A percentile compares a stretch with the other conserved stretches of the same genome.
These are phyloP conservation scores for Hedya salicella DNA, from an alignment of 2,888 invertebrate genomes.

Conservation along the genomic window DNA sequence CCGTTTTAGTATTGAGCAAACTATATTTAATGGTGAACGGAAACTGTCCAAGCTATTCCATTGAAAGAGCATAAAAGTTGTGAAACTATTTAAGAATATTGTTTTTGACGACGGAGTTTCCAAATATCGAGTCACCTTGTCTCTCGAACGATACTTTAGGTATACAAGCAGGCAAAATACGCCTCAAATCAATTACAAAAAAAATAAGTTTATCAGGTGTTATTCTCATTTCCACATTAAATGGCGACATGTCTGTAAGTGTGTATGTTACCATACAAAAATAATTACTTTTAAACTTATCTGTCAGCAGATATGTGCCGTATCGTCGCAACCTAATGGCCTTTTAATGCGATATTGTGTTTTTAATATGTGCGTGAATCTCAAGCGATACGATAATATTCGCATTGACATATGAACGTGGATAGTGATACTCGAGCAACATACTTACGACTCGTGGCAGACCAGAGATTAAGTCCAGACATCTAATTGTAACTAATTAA, in stretches of 20 bases:
- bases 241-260: conserved; percentile 31
- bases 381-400: conserved; percentile 22
- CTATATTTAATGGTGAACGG: conserved; percentile 51
- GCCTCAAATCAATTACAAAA: conserved; percentile 35
- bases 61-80: conserved; percentile 43
- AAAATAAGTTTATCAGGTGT: conserved; percentile 21
- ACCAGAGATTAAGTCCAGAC: conserved; percentile 19
- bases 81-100: conserved; percentile 1
- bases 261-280: conserved; percentile 52
- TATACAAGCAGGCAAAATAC: conserved; percentile 6
- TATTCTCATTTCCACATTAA: conserved; percentile 24
- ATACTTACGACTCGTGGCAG: conserved; percentile 27
- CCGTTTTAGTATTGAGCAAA: conserved; percentile 54
- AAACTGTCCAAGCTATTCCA: conserved; percentile 46
- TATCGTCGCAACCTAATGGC: conserved; percentile 64
- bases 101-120: neutral
- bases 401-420: conserved; percentile 27
- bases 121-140: conserved; percentile 10
- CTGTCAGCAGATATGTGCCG: conserved; percentile 59
- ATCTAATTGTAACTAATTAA: conserved; percentile 18
- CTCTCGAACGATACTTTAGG: conserved; percentile 14
- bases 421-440: conserved; percentile 17
- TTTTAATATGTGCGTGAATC: conserved; percentile 68
- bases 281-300: conserved; percentile 68
- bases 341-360: conserved; percentile 61